Conservation (phyloP, 1,140 invertebrate species). For the Bombus polaris region DNA sequence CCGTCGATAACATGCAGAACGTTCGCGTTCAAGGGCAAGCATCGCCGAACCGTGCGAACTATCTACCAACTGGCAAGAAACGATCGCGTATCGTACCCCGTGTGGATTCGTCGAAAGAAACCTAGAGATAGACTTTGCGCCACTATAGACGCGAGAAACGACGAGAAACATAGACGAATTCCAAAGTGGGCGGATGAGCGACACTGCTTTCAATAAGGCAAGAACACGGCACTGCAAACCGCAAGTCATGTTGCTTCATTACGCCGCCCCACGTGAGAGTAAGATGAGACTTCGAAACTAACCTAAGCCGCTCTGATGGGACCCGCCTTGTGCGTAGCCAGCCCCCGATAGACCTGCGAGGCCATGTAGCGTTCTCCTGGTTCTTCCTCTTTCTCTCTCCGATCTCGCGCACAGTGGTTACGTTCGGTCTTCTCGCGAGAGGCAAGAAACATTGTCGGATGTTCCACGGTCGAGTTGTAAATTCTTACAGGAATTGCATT, state of each 20-base stretch:
- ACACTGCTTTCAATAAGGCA: conserved; percentile 81
- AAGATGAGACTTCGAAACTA: conserved; percentile 76
- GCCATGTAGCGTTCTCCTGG: conserved; percentile 35
- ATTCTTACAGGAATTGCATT: conserved; percentile 60
- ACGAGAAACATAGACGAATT: conserved; percentile 17
- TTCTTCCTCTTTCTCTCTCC: conserved; percentile 10
- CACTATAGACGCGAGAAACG: neutral
- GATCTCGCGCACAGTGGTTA: too few relatives aligned
- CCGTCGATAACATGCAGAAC: neutral
- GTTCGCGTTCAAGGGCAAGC: neutral
- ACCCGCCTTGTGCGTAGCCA: conserved; percentile 65
- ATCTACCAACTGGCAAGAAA: neutral
- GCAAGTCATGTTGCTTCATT: conserved; percentile 81
- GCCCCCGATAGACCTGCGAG: conserved; percentile 51
- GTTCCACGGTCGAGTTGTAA: conserved; percentile 62
- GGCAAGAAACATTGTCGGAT: conserved; percentile 42
- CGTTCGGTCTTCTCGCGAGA: conserved; percentile 21
- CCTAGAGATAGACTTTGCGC: too few relatives aligned
- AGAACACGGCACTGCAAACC: conserved; percentile 78
- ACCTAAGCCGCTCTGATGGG: conserved; percentile 71
- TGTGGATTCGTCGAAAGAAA: too few relatives aligned
- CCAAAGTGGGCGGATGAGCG: conserved; percentile 73
- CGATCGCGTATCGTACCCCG: neutral
- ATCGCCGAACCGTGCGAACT: neutral
- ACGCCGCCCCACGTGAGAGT: conserved; percentile 77